Conservation (phyloP, 2,888 invertebrate species). For the Caenorhabditis auriculariae region DNA sequence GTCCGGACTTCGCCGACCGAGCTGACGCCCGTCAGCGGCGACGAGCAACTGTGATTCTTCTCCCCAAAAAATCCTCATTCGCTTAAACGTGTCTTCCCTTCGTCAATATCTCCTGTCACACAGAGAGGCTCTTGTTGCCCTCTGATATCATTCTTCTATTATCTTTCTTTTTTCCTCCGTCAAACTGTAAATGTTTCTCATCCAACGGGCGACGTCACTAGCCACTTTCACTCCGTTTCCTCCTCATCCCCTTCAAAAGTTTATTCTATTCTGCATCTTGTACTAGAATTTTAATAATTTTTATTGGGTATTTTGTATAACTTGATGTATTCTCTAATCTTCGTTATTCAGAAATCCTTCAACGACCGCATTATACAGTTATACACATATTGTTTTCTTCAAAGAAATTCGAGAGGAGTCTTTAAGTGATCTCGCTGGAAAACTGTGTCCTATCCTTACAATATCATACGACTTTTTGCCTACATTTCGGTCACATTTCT, state of each 20-base stretch:
- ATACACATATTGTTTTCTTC: background rate
- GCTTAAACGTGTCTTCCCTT: background rate
- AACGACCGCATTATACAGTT: too few relatives aligned
- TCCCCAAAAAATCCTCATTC: background rate
- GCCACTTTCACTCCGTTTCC: background rate
- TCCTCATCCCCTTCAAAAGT: background rate
- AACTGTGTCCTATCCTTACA: too few relatives aligned
- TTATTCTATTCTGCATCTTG: too few relatives aligned
- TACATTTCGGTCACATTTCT: too few relatives aligned
- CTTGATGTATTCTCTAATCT: too few relatives aligned
- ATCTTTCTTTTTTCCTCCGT: background rate
- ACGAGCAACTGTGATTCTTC: conserved; percentile 34
- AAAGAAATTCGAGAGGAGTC: background rate
- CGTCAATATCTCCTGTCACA: background rate
- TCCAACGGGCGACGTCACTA: background rate
- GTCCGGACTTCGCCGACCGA: conserved; percentile 46
- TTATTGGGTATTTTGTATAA: too few relatives aligned
- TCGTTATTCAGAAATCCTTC: too few relatives aligned
- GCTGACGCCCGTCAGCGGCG: conserved; percentile 45
- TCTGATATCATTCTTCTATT: background rate
- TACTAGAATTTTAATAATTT: too few relatives aligned
- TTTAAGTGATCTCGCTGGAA: too few relatives aligned
- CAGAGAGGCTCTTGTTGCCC: background rate
- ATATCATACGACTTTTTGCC: too few relatives aligned
- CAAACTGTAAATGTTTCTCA: background rate